A percentile compares a stretch with the other conserved stretches of the same genome.
Evolutionary conservation across 2,113 vertebrate genomes (phyloP).

Genomic region (Chunga burmeisteri): DNA sequence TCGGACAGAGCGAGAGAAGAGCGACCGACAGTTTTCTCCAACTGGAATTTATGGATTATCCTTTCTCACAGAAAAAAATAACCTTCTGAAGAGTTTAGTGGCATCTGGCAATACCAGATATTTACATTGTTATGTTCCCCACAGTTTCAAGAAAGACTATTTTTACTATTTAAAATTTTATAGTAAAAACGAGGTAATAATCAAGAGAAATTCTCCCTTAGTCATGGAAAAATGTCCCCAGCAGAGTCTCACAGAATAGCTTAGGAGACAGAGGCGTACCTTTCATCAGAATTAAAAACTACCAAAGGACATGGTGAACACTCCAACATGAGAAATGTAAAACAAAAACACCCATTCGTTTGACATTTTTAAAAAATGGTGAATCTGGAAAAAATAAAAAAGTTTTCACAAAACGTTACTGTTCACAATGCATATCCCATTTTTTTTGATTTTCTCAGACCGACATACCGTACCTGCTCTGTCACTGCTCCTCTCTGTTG

Average conservation of each 20-base stretch:
- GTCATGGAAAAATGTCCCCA: background rate
- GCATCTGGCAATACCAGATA: background rate
- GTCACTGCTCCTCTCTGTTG: background rate
- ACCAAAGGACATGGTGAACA: background rate
- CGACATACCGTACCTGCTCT: background rate
- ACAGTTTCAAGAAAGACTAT: background rate
- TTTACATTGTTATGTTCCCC: background rate
- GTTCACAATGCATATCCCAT: background rate
- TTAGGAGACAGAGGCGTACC: background rate
- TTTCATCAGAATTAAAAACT: background rate
- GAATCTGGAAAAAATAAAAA: background rate
- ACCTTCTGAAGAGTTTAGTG: background rate
- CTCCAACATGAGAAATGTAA: background rate
- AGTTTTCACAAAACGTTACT: background rate
- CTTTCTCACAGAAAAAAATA: background rate
- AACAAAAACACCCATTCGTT: background rate
- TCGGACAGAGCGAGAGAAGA: background rate
- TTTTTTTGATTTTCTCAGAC: background rate
- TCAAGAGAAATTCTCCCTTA: background rate
- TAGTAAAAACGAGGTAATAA: background rate
- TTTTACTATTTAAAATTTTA: background rate
- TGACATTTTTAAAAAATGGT: rapidly evolving
- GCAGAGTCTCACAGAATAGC: background rate
- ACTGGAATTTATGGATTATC: background rate
- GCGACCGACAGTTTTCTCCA: background rate